Conservation (phyloP, 2,113 vertebrate species). For the Paramisgurnus dabryanus region DNA sequence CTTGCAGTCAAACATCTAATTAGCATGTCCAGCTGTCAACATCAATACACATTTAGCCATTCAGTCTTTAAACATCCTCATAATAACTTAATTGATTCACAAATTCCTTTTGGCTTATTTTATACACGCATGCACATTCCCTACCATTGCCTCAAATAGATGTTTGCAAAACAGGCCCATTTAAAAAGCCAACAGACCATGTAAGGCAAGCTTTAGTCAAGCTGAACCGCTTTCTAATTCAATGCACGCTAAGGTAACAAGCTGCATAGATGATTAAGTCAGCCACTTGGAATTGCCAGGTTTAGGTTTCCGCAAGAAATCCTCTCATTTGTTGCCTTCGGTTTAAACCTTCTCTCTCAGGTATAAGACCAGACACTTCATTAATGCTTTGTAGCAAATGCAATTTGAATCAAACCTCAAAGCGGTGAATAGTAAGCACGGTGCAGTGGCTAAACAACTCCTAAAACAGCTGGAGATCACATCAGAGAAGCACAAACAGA, state of each 20-base stretch:
- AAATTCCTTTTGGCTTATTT: slow-evolving; percentile 59
- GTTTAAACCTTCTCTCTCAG: background rate
- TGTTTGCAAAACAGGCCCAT: slow-evolving; percentile 57
- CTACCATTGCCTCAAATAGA: slow-evolving; percentile 43
- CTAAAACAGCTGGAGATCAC: background rate
- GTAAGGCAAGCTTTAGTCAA: slow-evolving; percentile 64
- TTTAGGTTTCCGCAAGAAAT: background rate
- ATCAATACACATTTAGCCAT: slow-evolving; percentile 27
- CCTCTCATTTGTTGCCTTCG: background rate
- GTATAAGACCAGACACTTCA: slow-evolving; percentile 9
- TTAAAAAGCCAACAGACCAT: slow-evolving; percentile 70
- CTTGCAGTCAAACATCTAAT: slow-evolving; percentile 18
- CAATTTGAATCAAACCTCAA: slow-evolving; percentile 1
- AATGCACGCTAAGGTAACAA: slow-evolving; percentile 63
- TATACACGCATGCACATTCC: slow-evolving; percentile 55
- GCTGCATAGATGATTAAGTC: slow-evolving; percentile 56
- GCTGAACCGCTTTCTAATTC: slow-evolving; percentile 70
- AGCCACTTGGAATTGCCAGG: slow-evolving; percentile 25
- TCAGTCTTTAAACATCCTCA: slow-evolving; percentile 29
- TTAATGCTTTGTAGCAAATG: background rate
- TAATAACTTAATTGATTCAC: slow-evolving; percentile 53
- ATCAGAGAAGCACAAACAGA: background rate
- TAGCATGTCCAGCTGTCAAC: slow-evolving; percentile 9
- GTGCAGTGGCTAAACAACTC: too few relatives aligned
- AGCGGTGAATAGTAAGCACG: background rate